Evolutionary conservation across 92 coral and sea anemone genomes (phyloP).

Genomic region (Muricea muricata): DNA sequence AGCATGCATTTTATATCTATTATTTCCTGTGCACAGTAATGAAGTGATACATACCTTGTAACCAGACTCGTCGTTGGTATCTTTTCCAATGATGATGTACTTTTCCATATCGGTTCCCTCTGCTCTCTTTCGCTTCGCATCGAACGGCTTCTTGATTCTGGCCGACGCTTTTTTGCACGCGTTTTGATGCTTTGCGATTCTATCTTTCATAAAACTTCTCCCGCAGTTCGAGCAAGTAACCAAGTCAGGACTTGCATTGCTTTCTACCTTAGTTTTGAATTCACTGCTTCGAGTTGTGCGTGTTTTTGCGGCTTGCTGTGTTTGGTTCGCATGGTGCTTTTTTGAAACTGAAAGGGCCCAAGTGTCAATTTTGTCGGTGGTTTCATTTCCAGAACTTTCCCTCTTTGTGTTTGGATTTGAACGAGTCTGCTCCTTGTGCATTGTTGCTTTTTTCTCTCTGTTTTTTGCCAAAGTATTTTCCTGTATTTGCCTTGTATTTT

Average conservation of each 20-base stretch:
- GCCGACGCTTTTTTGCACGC: slow-evolving; percentile 76
- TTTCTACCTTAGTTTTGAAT: neutral
- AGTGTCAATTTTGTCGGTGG: neutral
- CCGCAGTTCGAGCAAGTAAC: slow-evolving; percentile 88
- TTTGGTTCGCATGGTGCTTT: neutral
- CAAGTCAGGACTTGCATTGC: slow-evolving; percentile 58
- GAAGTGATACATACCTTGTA: slow-evolving; percentile 44
- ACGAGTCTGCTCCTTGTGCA: neutral
- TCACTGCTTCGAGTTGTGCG: neutral
- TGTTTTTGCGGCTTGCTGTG: neutral
- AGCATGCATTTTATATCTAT: too few relatives aligned
- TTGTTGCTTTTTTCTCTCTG: neutral
- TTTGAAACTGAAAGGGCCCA: neutral
- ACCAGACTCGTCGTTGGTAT: slow-evolving; percentile 67
- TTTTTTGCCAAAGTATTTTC: neutral
- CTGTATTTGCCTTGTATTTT: neutral
- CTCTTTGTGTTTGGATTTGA: neutral
- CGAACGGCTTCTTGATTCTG: slow-evolving; percentile 83
- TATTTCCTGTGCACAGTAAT: too few relatives aligned
- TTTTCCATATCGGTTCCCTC: slow-evolving; percentile 82
- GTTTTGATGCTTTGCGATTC: slow-evolving; percentile 82
- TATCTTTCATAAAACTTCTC: slow-evolving; percentile 83
- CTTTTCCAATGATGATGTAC: slow-evolving; percentile 69
- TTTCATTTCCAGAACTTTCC: neutral
- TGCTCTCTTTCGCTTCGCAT: slow-evolving; percentile 78